Evolutionary conservation across 2,113 vertebrate species (phyloP).

Genomic region (Cavia aperea): DNA sequence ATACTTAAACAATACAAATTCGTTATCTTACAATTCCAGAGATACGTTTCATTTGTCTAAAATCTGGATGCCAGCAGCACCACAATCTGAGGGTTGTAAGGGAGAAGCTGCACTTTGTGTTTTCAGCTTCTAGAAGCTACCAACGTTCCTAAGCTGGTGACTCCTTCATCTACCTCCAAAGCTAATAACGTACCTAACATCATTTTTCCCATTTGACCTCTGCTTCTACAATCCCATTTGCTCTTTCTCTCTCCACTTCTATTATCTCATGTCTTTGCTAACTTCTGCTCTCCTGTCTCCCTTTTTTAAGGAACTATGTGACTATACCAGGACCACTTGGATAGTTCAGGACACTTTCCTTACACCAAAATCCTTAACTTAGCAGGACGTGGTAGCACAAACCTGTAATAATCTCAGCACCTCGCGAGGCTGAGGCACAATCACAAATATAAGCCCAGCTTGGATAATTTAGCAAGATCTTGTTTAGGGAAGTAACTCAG

Average conservation of each 20-base stretch:
- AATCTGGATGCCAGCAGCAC: background rate
- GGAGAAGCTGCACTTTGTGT: background rate
- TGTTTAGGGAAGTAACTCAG: background rate
- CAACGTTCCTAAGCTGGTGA: background rate
- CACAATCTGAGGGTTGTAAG: background rate
- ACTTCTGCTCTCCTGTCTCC: background rate
- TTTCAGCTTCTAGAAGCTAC: background rate
- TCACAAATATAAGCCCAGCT: background rate
- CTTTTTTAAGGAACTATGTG: background rate
- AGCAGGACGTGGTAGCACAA: background rate
- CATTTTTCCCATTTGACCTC: background rate
- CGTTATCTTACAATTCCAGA: background rate
- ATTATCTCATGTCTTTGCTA: background rate
- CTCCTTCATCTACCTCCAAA: background rate
- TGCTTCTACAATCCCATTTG: background rate
- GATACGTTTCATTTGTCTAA: background rate
- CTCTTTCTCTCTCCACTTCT: background rate
- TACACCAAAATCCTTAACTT: background rate
- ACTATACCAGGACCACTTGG: background rate
- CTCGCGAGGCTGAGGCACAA: background rate
- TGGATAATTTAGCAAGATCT: background rate
- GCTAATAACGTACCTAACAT: background rate
- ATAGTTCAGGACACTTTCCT: background rate
- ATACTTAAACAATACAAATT: background rate
- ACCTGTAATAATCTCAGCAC: background rate